Percentiles rank a stretch among this genome's conserved stretches.
Evolutionary conservation across 2,113 vertebrate genomes (phyloP).

Genomic region (Vimba vimba): DNA sequence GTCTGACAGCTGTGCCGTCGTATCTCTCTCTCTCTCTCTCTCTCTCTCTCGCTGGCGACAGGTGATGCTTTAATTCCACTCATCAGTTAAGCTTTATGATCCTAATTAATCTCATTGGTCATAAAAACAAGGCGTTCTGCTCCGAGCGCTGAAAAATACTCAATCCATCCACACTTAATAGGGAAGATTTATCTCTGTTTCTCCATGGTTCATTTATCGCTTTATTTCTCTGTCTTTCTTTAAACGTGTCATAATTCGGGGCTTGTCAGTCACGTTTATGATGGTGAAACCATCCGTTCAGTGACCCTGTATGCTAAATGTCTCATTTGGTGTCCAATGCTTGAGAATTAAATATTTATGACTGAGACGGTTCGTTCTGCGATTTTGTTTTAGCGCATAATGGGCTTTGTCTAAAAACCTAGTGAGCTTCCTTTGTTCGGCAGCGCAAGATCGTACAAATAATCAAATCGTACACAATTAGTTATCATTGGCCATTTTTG

Average conservation of each 20-base stretch:
- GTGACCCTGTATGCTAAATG: not conserved
- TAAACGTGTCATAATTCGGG: slow-evolving; percentile 29
- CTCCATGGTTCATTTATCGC: slow-evolving; percentile 27
- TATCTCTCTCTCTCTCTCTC: not conserved
- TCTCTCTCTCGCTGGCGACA: slow-evolving; percentile 47
- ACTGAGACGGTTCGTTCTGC: not conserved
- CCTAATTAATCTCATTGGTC: slow-evolving; percentile 67
- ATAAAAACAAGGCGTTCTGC: slow-evolving; percentile 51
- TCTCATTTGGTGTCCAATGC: not conserved
- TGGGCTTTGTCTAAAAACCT: not conserved
- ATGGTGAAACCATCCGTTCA: slow-evolving; percentile 9
- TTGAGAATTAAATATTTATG: not conserved
- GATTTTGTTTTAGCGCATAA: slow-evolving; percentile 4
- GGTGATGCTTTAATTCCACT: slow-evolving; percentile 66
- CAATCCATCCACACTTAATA: slow-evolving; percentile 51
- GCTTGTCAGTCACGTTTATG: slow-evolving; percentile 25
- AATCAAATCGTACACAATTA: not conserved
- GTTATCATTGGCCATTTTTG: not conserved
- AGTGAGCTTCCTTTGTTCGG: not conserved
- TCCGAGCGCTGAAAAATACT: slow-evolving; percentile 51
- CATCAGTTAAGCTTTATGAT: slow-evolving; percentile 68
- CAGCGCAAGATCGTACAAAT: not conserved
- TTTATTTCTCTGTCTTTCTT: slow-evolving; percentile 22
- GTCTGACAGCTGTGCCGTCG: slow-evolving; percentile 45
- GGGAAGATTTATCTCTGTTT: slow-evolving; percentile 45